These are phyloP conservation scores for Oryctes rhinoceros DNA, from an alignment of 1,140 invertebrate genomes.

Conservation along the genomic window DNA sequence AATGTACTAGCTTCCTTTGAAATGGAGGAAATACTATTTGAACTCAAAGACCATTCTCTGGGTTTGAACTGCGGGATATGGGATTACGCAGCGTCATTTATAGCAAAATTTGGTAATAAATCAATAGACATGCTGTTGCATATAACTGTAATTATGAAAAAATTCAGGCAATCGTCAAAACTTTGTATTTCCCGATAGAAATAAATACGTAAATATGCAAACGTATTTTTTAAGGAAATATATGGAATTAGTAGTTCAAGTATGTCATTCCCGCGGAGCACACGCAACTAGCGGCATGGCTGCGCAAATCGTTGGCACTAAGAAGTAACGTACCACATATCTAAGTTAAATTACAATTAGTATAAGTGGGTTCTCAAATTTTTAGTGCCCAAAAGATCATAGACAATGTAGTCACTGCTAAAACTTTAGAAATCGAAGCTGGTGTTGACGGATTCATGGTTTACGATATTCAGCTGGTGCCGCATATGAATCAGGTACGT, in stretches of 20 bases:
- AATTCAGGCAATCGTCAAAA: constrained; percentile 64
- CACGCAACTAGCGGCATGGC: constrained; percentile 78
- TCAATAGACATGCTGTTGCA: background rate
- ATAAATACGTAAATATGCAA: constrained; percentile 74
- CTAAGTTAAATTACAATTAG: background rate
- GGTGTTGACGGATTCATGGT: constrained; percentile 78
- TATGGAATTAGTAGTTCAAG: constrained; percentile 68
- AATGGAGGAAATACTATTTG: constrained; percentile 76
- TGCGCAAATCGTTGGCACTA: constrained; percentile 63
- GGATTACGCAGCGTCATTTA: constrained; percentile 79
- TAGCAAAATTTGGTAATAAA: constrained; percentile 70
- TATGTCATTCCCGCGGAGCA: constrained; percentile 70
- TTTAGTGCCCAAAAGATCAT: constrained; percentile 52
- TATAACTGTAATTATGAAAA: constrained; percentile 1
- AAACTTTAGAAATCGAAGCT: constrained; percentile 67
- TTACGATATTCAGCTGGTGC: constrained; percentile 71
- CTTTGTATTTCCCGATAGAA: constrained; percentile 74
- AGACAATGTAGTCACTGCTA: constrained; percentile 63
- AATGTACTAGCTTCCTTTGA: constrained; percentile 75
- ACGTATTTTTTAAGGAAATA: constrained; percentile 72
- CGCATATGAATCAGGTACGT: constrained; percentile 67
- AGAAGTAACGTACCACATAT: constrained; percentile 44
- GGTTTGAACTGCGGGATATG: constrained; percentile 81
- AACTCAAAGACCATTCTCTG: constrained; percentile 71
- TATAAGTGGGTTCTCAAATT: background rate